Evolutionary conservation across 2,113 vertebrate species (phyloP), one percentile per base, ranked within the genome.

Genomic region (Larimichthys polyactis): DNA sequence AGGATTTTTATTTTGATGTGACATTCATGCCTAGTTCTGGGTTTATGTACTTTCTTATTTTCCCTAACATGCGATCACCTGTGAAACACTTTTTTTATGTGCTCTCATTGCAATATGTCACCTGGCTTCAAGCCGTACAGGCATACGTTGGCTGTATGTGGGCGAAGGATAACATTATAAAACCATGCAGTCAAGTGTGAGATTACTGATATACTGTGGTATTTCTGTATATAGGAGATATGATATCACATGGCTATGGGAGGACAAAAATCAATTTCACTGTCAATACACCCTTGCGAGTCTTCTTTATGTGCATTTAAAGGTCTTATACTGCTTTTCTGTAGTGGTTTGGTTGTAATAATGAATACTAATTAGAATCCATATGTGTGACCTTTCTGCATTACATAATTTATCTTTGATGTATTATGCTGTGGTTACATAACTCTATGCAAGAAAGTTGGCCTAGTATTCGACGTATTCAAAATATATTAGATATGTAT

Each of bases 121-220:
- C 48, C 55, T 48, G 62, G 54, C 60, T 83, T 79, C 59, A 22
- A 74, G 49, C 64, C 58, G 79, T 70, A 57, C 55, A 36, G 63
- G 52, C n/a, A 9, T 40, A 40, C 22, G 71, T 78, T 81, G 64
- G 48, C 36, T 65, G 17, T 58, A 69, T 49, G 6, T 5, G 70
- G 54, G 32, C 36, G 19, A 77, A 70, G 60, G 74, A 78, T 79
- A 75, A 75, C 65, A 74, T 66, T 46, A 67, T 69, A 76, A 85
- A 71, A 57, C 60, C 10, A 75, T 44, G 69, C 66, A 85, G 49
- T 73, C 78, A 60, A 78, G 76, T 74, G 82, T 87, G 75, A 89
- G 75, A 91, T 83, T 80, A 83, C 48, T 62, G 58, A 58, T 57
- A 71, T 75, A 84, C 70, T 83, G 75, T 83, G 29, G 32, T 74